Conservation (phyloP, 2,113 vertebrate species). For the Elanoides forficatus region DNA sequence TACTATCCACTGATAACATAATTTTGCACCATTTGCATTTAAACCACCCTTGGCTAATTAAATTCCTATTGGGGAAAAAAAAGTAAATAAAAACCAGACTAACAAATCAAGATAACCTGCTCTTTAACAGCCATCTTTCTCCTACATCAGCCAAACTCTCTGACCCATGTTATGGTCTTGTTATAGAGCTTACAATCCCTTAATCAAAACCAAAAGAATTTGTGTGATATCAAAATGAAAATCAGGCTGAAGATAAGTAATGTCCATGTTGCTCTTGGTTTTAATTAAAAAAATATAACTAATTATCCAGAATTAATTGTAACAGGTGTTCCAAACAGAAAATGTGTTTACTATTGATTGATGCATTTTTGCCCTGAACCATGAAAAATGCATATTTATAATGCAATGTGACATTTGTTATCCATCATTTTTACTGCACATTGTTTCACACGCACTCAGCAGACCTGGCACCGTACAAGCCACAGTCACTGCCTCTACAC, state of each 20-base stretch:
- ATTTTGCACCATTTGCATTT: background rate
- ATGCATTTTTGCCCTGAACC: constrained; percentile 13
- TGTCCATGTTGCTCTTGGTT: background rate
- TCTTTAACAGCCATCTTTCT: background rate
- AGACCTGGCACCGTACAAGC: background rate
- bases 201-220: background rate
- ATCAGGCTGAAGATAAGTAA: background rate
- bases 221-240: background rate
- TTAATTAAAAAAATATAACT: background rate
- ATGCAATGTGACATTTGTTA: background rate
- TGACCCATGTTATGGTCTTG: background rate
- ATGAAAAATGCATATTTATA: constrained; percentile 40
- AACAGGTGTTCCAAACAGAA: constrained; percentile 25
- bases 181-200: background rate
- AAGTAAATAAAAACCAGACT: background rate
- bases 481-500: background rate
- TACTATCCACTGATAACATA: background rate
- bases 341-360: constrained; percentile 8
- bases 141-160: background rate
- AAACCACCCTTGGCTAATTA: background rate
- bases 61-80: background rate
- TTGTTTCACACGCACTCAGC: background rate
- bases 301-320: constrained; percentile 10
- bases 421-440: constrained; percentile 6
- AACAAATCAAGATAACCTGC: background rate